A percentile compares a stretch with the other conserved stretches of the same genome.
phyloP scores from a whole-genome alignment of 2,113 vertebrate species.

The Pterophyllum scalare region DNA sequence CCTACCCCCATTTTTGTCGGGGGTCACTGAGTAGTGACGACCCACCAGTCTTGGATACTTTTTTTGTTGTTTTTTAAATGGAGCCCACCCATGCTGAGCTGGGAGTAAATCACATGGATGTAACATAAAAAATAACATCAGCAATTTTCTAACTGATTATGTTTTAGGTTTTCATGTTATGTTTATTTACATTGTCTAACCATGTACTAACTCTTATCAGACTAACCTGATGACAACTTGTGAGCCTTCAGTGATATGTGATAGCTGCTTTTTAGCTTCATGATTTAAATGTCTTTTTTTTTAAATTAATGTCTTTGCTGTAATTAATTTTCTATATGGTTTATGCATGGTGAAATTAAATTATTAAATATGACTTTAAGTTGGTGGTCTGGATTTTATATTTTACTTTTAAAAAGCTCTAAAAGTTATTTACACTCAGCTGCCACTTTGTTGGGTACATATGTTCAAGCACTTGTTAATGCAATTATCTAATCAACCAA shows the following conservation, averaged over 20 bases:
- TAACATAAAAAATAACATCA: conserved; percentile 23
- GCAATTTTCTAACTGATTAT: conserved; percentile 34
- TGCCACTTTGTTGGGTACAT: no score
- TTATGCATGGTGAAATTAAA: conserved; percentile 77
- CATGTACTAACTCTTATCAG: conserved; percentile 41
- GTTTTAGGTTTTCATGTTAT: conserved; percentile 2
- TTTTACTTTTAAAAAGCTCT: background rate
- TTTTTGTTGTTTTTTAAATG: background rate
- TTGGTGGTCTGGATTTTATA: conserved; percentile 1
- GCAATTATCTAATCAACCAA: no score
- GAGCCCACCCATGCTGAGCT: background rate
- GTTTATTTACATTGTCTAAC: conserved; percentile 15
- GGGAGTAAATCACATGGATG: conserved; percentile 26
- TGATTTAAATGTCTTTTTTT: conserved; percentile 37
- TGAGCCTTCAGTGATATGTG: conserved; percentile 62
- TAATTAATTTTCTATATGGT: conserved; percentile 72
- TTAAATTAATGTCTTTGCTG: conserved; percentile 54
- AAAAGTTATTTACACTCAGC: no score
- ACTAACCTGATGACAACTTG: conserved; percentile 34
- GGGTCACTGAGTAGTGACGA: conserved; percentile 23
- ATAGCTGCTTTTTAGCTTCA: conserved; percentile 28
- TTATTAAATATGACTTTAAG: conserved; percentile 66
- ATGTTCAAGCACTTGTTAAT: no score
- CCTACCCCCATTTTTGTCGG: conserved; percentile 73
- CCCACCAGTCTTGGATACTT: background rate